Evolutionary conservation across 35 echinoderm and acorn worm genomes (phyloP).

Genomic region (Stichopus chloronotus): DNA sequence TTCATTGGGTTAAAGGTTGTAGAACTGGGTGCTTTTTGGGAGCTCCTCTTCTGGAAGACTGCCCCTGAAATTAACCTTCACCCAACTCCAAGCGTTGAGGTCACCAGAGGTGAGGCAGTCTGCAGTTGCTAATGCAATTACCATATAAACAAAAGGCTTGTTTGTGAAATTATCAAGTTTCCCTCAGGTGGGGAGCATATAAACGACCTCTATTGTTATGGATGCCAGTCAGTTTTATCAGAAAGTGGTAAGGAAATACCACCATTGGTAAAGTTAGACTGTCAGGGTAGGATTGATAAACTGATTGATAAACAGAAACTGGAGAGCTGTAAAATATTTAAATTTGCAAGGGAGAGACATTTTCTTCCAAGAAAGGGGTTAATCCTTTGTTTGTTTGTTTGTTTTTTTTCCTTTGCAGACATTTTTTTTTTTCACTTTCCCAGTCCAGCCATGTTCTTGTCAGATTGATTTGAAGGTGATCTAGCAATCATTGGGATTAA

Average conservation of each 20-base stretch:
- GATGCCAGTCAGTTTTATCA: background rate
- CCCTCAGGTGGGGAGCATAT: background rate
- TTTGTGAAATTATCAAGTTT: background rate
- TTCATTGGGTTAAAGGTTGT: slow-evolving; percentile 37
- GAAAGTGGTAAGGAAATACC: background rate
- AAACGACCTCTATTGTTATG: background rate
- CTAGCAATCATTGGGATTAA: too few relatives aligned
- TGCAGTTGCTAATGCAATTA: slow-evolving; percentile 3
- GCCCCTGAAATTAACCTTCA: slow-evolving; percentile 26
- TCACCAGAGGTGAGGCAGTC: background rate
- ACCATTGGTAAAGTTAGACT: background rate
- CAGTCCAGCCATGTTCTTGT: too few relatives aligned
- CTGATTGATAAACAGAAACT: background rate
- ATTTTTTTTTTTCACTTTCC: too few relatives aligned
- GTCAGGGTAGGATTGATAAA: background rate
- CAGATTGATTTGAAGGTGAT: too few relatives aligned
- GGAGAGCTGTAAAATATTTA: background rate
- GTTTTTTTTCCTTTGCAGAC: too few relatives aligned
- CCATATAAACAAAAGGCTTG: slow-evolving; percentile 1
- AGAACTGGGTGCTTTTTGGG: background rate
- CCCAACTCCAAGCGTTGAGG: background rate
- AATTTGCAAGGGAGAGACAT: too few relatives aligned
- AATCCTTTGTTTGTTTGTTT: too few relatives aligned
- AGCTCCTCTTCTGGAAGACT: slow-evolving; percentile 4
- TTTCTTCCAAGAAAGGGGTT: too few relatives aligned